Percentiles rank a stretch among this genome's conserved stretches.
Evolutionary conservation across 1,140 invertebrate genomes (phyloP).

Genomic region (Macrocentrus cingulum): DNA sequence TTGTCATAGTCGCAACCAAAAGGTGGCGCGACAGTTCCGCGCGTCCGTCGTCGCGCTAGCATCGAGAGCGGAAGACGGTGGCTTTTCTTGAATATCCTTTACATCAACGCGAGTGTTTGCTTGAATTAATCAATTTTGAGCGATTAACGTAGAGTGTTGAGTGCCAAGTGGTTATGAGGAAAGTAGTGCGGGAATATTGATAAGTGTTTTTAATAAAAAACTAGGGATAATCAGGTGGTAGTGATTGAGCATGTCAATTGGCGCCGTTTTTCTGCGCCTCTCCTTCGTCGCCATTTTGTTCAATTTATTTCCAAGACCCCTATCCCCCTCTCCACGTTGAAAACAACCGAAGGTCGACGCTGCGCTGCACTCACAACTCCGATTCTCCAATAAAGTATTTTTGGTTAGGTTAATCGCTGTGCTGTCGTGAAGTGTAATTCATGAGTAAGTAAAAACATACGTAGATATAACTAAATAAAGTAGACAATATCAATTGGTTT

Average conservation of each 20-base stretch:
- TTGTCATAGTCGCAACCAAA: too few relatives aligned
- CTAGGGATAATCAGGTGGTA: too few relatives aligned
- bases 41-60: too few relatives aligned
- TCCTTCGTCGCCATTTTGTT: constrained; percentile 49
- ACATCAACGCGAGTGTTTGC: too few relatives aligned
- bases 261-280: constrained; percentile 12
- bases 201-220: too few relatives aligned
- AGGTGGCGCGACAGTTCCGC: too few relatives aligned
- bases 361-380: constrained; percentile 21
- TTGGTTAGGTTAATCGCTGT: constrained; percentile 50
- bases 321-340: constrained; percentile 46
- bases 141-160: too few relatives aligned
- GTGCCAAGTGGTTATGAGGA: too few relatives aligned
- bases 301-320: constrained; percentile 48
- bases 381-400: constrained; percentile 42
- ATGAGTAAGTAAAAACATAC: constrained; percentile 45
- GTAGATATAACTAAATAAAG: neutral
- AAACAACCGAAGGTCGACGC: constrained; percentile 58
- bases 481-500: constrained; percentile 16
- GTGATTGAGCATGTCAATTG: neutral
- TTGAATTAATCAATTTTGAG: too few relatives aligned
- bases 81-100: too few relatives aligned
- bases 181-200: too few relatives aligned
- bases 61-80: too few relatives aligned
- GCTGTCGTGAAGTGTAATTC: constrained; percentile 28